Base-by-base conservation (phyloP, 92 coral and sea anemone species). In the Nematostella vectensis region DNA sequence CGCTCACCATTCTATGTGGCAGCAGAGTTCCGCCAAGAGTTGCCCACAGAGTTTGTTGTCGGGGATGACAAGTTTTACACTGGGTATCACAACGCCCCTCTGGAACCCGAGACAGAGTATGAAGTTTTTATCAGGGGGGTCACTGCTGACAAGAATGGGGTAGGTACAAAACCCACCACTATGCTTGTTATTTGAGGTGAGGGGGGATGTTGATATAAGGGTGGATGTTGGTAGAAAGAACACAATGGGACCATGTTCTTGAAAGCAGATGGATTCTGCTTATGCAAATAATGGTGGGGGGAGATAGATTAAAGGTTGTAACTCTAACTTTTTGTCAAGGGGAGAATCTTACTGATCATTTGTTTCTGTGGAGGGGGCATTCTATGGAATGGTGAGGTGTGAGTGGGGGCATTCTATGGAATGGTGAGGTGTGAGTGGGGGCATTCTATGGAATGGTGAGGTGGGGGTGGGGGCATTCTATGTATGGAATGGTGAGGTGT, bases 91-190 rank as follows among this genome's bases (percentile, higher is more conserved):
- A 91, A 91, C 54, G 88, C 71, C 0, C 74, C 82, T 18, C 56
- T 91, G 20, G 44, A 86, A 42, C 80, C 98, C 22, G 61, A 54
- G 11, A 91, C 86, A 0, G 50, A 50, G 1, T 91, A 91, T 67
- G 65, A 64, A 8, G 87, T 74, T 25, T 62, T 74, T 40, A 43
- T 82, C 31, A 79, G 98, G 68, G 98, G 85, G 20, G 82, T 73
- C 9, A 68, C 94, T 2, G 68, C 55, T 17, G 68, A 55, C 11
- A 48, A 10, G 24, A 12, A 66, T 20, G 89, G 87, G 80, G 95
- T 85, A 47, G 57, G 88, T 55, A 39, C 25, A 11, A 17, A n/a
- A n/a, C n/a, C n/a, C n/a, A n/a, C n/a, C 20, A 11, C 18, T n/a
- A 0, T 18, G 21, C 16, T 1, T 25, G 15, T 55, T 25, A 18